Conservation (phyloP, 2,797 vertebrate genomes). For the Loriculus beryllinus region DNA sequence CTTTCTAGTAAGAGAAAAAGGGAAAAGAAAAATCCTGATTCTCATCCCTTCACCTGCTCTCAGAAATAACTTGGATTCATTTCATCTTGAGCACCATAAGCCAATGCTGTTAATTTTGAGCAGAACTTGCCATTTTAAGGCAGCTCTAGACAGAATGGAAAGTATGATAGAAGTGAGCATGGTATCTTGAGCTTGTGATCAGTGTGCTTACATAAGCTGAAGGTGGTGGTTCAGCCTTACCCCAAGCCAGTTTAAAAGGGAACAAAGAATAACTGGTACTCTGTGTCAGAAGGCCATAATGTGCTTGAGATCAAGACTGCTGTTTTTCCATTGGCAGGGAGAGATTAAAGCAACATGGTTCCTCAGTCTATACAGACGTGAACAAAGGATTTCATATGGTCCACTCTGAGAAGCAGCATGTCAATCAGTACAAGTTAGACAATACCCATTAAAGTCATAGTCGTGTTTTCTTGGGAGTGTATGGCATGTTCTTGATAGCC, state of each 20-base stretch:
- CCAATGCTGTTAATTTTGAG: neutral
- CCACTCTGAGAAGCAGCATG: neutral
- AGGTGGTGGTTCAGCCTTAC: neutral
- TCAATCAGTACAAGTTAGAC: neutral
- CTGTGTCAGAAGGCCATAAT: neutral
- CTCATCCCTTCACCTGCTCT: neutral
- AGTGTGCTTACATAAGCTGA: neutral
- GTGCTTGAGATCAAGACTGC: neutral
- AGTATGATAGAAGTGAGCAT: neutral
- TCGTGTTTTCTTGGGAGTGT: neutral
- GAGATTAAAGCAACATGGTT: neutral
- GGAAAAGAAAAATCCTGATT: neutral
- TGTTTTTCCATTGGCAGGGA: neutral
- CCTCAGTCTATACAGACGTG: accelerated
- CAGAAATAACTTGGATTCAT: neutral
- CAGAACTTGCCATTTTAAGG: neutral
- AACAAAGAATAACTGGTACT: neutral
- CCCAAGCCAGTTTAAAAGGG: no score
- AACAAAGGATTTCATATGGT: neutral
- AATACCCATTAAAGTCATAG: neutral
- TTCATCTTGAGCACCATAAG: neutral
- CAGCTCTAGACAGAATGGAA: neutral
- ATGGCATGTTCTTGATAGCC: neutral
- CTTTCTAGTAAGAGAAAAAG: neutral
- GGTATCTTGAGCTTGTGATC: neutral